Evolutionary conservation across 2,888 invertebrate genomes (phyloP), one percentile per base, ranked within the genome.

Genomic region (Coenonympha arcania): DNA sequence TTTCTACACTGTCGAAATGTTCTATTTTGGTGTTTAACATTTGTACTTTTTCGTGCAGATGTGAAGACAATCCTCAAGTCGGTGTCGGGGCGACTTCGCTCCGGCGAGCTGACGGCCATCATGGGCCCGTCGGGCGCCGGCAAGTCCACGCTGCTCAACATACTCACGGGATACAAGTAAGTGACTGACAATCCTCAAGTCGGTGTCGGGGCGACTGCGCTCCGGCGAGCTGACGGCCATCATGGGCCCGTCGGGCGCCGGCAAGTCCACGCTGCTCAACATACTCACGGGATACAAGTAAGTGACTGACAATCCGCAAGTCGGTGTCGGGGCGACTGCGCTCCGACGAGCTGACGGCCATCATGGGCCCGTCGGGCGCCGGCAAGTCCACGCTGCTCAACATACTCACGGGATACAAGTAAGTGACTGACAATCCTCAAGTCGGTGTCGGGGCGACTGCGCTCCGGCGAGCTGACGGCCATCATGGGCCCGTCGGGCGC

Each of bases 81-180:
- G 58, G 95, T 98, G 62, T 95, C 95, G 54, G 98, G 98, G 37
- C 89, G 92, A 62, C 90, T 97, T 55, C 90, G 92, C 22, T 94
- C 96, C 30, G 95, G 96, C 57, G 95, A 97, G 78, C 89, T 98
- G 69, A 96, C 96, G 4, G 98, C 97, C 61, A 97, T 98, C 69
- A 98, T 98, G 97, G 98, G 98, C 9, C 98, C 98, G 31, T 96
- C 96, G 0, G 98, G 98, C 22, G 96, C 95, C 48, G 95, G 97
- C 63, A 97, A 97, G 82, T 95, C 95, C 43, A 96, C 96, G 0
- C 88, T 97, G 13, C 92, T 97, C 73, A 97, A 97, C 73, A 96
- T 97, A 64, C 90, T 97, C 57, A 96, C 97, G 15, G 97, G 97
- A 74, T 97, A 96, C 89, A 95, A 92, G 97, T 96, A 85, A 91